Evolutionary conservation across 2,888 invertebrate genomes (phyloP), one percentile per base, ranked within the genome.

Genomic region (Tipula lateralis): DNA sequence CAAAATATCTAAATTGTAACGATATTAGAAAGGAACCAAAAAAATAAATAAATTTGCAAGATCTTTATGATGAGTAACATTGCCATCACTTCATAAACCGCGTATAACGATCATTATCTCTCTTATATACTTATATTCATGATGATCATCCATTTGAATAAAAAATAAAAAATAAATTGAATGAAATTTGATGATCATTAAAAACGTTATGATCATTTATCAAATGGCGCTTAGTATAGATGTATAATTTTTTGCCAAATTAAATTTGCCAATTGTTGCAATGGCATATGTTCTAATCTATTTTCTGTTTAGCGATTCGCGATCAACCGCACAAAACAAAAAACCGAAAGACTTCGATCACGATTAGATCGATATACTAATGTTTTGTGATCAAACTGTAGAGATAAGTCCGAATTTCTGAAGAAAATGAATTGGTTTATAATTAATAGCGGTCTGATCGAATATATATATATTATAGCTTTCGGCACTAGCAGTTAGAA

Each of bases 61-160:
- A 66, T 66, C 66, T 66, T 66, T 66, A 66, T 66, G 66, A 66
- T 24, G 66, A 66, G 66, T 66, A 66, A 66, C 44, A 44, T n/a
- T 44, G n/a, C 16, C 16, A n/a, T 44, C n/a, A 44, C 16, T 44
- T 44, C n/a, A 44, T 44, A n/a, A n/a, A n/a, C n/a, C n/a, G n/a
- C n/a, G n/a, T 44, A 66, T 66, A 66, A 66, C 66, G 66, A 66
- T 66, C 66, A 66, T 66, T 66, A 19, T 24, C 66, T 66, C 24
- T 66, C 24, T 9, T 24, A 66, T 24, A 9, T 24, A 66, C 5
- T 5, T 16, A 24, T 24, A 66, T 66, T 24, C 24, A 66, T 24
- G 24, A 66, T 66, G 66, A 66, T 66, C 66, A 19, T 24, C 66
- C 66, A 66, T 66, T 24, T 66, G 66, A 66, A 66, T 66, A n/a